phyloP scores from a whole-genome alignment of 2,888 invertebrate genomes.

The Miltochrista miniata region DNA sequence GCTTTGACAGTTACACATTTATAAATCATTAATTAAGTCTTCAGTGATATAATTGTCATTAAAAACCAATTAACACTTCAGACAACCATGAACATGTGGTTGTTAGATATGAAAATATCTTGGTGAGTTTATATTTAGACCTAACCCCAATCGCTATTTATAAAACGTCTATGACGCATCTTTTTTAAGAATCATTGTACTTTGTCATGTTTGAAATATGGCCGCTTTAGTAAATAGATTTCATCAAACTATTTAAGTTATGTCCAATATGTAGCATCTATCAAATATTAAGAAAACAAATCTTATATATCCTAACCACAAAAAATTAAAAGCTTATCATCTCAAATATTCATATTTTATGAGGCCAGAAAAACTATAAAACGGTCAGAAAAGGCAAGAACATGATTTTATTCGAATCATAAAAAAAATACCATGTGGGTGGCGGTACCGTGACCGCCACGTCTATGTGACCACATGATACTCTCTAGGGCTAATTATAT shows the following conservation, averaged over 20 bases:
- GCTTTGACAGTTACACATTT: background rate
- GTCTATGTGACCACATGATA: constrained; percentile 32
- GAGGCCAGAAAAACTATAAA: constrained; percentile 44
- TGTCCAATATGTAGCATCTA: too few relatives aligned
- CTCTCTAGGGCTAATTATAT: constrained; percentile 56
- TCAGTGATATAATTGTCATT: constrained; percentile 14
- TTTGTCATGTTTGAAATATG: background rate
- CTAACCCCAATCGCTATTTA: constrained; percentile 38
- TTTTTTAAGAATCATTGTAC: constrained; percentile 7
- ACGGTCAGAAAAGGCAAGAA: constrained; percentile 29
- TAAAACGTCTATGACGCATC: constrained; percentile 18
- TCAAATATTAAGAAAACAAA: too few relatives aligned
- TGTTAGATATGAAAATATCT: constrained; percentile 13
- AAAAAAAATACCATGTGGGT: constrained; percentile 32
- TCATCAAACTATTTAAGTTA: constrained; percentile 24
- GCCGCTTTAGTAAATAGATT: background rate
- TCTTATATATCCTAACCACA: too few relatives aligned
- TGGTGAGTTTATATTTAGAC: constrained; percentile 32
- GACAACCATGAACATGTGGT: constrained; percentile 18
- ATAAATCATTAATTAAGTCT: constrained; percentile 13
- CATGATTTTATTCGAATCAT: constrained; percentile 34
- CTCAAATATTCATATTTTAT: constrained; percentile 45
- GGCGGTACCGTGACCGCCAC: constrained; percentile 29
- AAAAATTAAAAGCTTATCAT: constrained; percentile 25
- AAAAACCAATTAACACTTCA: constrained; percentile 19